These are phyloP conservation scores for Apocheima hispidaria DNA, from an alignment of 2,888 invertebrate species.

Conservation along the genomic window DNA sequence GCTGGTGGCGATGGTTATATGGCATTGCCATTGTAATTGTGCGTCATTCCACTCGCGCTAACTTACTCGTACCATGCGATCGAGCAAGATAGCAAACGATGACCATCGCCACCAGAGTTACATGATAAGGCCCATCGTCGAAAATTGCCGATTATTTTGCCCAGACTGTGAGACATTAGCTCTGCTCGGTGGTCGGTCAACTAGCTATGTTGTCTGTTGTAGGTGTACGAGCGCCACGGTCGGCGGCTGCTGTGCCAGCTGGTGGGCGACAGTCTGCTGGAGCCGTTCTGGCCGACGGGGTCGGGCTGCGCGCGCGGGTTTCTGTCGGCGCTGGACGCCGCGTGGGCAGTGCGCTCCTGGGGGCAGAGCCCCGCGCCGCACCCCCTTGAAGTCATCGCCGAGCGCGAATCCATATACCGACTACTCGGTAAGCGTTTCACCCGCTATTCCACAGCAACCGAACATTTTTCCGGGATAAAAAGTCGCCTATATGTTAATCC, in stretches of 20 bases:
- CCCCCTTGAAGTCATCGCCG: slow-evolving; percentile 95
- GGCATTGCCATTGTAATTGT: too few relatives aligned
- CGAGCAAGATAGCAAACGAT: too few relatives aligned
- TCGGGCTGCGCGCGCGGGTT: slow-evolving; percentile 99
- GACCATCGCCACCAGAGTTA: too few relatives aligned
- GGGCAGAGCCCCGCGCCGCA: slow-evolving; percentile 87
- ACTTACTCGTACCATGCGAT: too few relatives aligned
- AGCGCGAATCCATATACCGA: slow-evolving; percentile 97
- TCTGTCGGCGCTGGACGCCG: slow-evolving; percentile 97
- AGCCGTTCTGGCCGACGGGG: slow-evolving; percentile 99
- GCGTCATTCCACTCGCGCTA: too few relatives aligned
- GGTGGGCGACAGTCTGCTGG: slow-evolving; percentile 98
- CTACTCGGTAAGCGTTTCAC: slow-evolving; percentile 78
- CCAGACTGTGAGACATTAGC: too few relatives aligned
- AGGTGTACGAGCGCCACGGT: slow-evolving; percentile 86
- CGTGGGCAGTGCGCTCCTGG: slow-evolving; percentile 97
- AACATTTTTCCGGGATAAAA: too few relatives aligned
- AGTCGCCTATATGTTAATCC: too few relatives aligned
- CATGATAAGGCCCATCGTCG: too few relatives aligned
- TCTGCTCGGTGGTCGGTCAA: too few relatives aligned
- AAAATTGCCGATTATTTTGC: not conserved
- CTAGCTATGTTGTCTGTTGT: not conserved
- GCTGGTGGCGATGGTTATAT: too few relatives aligned
- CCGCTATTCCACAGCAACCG: too few relatives aligned
- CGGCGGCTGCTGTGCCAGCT: slow-evolving; percentile 94